Evolutionary conservation across 2,113 vertebrate species (phyloP).

Genomic region (Xenopus borealis): DNA sequence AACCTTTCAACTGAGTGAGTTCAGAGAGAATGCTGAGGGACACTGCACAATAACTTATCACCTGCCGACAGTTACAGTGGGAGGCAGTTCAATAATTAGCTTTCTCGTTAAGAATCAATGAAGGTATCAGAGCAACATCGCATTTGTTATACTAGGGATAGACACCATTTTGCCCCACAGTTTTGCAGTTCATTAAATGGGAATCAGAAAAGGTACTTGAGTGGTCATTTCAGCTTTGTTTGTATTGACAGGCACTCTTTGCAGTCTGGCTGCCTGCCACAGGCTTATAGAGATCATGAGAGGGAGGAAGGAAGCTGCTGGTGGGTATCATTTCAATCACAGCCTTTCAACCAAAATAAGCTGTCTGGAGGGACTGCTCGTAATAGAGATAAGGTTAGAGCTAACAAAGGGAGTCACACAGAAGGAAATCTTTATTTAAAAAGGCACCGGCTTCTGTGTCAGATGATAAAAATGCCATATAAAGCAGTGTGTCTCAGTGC

Average conservation of each 20-base stretch:
- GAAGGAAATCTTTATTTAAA: slow-evolving; percentile 15
- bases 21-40: background rate
- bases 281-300: slow-evolving; percentile 22
- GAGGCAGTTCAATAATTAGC: slow-evolving; percentile 33
- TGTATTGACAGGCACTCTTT: slow-evolving; percentile 2
- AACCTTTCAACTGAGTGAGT: slow-evolving; percentile 15
- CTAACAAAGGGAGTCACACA: slow-evolving; percentile 19
- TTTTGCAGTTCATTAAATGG: slow-evolving; percentile 22
- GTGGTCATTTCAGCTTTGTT: background rate
- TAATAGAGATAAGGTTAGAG: slow-evolving; percentile 20
- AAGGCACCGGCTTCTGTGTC: slow-evolving; percentile 10
- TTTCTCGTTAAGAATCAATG: slow-evolving; percentile 32
- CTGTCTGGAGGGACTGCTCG: slow-evolving; percentile 20
- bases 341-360: slow-evolving; percentile 29
- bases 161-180: slow-evolving; percentile 14
- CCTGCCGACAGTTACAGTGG: slow-evolving; percentile 22
- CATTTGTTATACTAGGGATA: slow-evolving; percentile 11
- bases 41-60: slow-evolving; percentile 19
- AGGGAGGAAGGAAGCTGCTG: slow-evolving; percentile 7
- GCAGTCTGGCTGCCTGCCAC: slow-evolving; percentile 22
- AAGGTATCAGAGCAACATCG: slow-evolving; percentile 12
- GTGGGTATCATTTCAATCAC: slow-evolving; percentile 32
- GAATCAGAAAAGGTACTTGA: slow-evolving; percentile 10
- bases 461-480: slow-evolving; percentile 18
- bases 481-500: background rate